Percentiles rank a stretch among this genome's conserved stretches.
phyloP scores from a whole-genome alignment of 2,888 invertebrate species.

The Philereme vetulata region DNA sequence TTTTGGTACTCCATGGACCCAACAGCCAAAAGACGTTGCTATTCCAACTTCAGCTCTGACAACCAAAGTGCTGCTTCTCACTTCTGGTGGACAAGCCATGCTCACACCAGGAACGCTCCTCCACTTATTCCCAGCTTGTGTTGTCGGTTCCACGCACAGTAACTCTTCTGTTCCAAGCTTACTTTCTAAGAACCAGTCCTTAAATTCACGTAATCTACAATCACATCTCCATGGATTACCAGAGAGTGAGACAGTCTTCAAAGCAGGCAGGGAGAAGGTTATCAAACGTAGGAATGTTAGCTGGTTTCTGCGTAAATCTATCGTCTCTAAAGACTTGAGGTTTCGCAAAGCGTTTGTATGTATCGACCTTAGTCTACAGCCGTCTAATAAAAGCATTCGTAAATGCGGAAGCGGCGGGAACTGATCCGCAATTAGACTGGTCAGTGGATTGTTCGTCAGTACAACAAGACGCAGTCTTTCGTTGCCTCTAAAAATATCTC shows the following conservation, averaged over 20 bases:
- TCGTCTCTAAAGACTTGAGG: constrained; percentile 88
- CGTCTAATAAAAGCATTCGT: constrained; percentile 90
- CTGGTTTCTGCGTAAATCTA: constrained; percentile 92
- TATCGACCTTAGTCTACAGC: constrained; percentile 90
- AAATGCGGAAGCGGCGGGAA: constrained; percentile 93
- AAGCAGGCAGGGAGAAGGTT: constrained; percentile 87
- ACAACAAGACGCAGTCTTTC: constrained; percentile 90
- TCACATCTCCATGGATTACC: constrained; percentile 96
- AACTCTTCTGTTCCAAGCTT: constrained; percentile 91
- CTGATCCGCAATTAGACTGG: constrained; percentile 88
- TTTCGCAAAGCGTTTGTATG: constrained; percentile 91
- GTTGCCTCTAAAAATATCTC: constrained; percentile 92
- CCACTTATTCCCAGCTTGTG: constrained; percentile 89
- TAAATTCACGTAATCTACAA: constrained; percentile 92
- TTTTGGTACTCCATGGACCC: constrained; percentile 92
- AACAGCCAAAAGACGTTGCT: constrained; percentile 92
- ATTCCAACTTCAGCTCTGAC: constrained; percentile 91
- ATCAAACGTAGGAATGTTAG: constrained; percentile 86
- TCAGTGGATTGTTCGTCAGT: constrained; percentile 92
- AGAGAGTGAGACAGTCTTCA: constrained; percentile 91
- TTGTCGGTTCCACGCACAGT: constrained; percentile 88
- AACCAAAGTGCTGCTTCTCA: constrained; percentile 85
- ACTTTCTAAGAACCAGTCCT: constrained; percentile 92
- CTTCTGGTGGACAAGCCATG: constrained; percentile 92
- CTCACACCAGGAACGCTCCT: constrained; percentile 88